Percentiles rank a stretch among this genome's conserved stretches.
Evolutionary conservation across 2,888 invertebrate species (phyloP).

Genomic region (Lithophane socia): DNA sequence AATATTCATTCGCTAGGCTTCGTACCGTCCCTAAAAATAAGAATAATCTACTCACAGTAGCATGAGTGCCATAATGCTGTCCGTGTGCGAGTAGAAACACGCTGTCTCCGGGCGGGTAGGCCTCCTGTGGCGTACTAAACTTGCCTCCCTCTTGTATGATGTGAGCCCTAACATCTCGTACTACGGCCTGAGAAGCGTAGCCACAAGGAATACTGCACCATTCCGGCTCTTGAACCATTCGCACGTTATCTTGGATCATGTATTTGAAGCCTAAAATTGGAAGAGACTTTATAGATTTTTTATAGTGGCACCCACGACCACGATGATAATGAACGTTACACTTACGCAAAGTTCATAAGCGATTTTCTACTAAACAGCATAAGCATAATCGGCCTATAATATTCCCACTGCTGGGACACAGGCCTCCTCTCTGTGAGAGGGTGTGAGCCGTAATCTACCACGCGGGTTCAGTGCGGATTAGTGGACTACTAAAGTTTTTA

Average conservation of each 20-base stretch:
- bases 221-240: conserved; percentile 92
- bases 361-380: not conserved
- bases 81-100: conserved; percentile 94
- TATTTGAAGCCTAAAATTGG: conserved; percentile 84
- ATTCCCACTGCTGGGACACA: no score
- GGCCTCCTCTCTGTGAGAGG: no score
- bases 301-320: not conserved
- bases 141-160: conserved; percentile 69
- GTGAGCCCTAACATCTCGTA: conserved; percentile 74
- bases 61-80: conserved; percentile 95
- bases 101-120: conserved; percentile 92
- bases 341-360: not conserved
- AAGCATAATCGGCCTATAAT: not conserved
- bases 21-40: no score
- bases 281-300: not conserved
- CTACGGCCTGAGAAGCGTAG: conserved; percentile 93
- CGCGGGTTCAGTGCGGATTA: no score
- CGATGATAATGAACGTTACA: not conserved
- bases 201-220: conserved; percentile 92
- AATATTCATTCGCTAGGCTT: not conserved
- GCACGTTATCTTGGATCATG: conserved; percentile 89
- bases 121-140: conserved; percentile 79
- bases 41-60: conserved; percentile 90
- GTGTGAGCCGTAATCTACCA: no score
- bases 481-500: not conserved